Percentiles rank a stretch among this genome's conserved stretches.
phyloP scores from a whole-genome alignment of 2,888 invertebrate genomes.

The Drosophila buzzatii region DNA sequence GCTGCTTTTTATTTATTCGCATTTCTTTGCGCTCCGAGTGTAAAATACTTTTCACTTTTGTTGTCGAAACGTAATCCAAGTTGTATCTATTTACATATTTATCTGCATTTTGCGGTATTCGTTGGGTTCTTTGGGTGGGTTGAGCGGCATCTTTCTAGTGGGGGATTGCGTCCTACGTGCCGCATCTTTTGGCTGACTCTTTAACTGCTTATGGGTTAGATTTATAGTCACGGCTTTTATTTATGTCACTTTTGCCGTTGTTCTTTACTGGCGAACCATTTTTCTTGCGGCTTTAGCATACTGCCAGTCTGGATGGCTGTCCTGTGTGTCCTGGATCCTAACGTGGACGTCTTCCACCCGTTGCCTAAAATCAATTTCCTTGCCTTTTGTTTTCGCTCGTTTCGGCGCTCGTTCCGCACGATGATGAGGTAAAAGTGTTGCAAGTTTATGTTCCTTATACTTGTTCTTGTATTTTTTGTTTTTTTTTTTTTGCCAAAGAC shows the following conservation, averaged over 20 bases:
- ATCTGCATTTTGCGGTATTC: conserved; percentile 64
- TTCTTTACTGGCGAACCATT: conserved; percentile 40
- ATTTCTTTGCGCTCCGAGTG: not conserved
- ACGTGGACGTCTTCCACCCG: conserved; percentile 29
- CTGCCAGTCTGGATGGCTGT: not conserved
- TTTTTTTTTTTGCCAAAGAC: not conserved
- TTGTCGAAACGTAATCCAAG: conserved; percentile 73
- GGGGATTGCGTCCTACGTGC: conserved; percentile 51
- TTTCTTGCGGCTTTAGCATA: conserved; percentile 40
- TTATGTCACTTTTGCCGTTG: conserved; percentile 70
- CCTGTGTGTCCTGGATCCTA: conserved; percentile 6
- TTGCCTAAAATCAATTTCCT: conserved; percentile 79
- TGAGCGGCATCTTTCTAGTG: not conserved
- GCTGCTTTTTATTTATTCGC: not conserved
- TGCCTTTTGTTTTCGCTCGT: conserved; percentile 32
- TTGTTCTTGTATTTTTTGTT: not conserved
- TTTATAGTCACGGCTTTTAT: conserved; percentile 78
- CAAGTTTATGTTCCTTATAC: conserved; percentile 49
- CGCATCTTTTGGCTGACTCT: conserved; percentile 67
- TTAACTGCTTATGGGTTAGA: conserved; percentile 75
- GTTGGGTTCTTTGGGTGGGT: not conserved
- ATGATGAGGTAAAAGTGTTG: conserved; percentile 76
- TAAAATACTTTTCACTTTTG: conserved; percentile 67
- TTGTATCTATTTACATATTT: conserved; percentile 77
- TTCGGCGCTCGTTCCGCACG: conserved; percentile 35